phyloP scores from a whole-genome alignment of 2,888 invertebrate genomes.

The Zygogramma bicolorata region DNA sequence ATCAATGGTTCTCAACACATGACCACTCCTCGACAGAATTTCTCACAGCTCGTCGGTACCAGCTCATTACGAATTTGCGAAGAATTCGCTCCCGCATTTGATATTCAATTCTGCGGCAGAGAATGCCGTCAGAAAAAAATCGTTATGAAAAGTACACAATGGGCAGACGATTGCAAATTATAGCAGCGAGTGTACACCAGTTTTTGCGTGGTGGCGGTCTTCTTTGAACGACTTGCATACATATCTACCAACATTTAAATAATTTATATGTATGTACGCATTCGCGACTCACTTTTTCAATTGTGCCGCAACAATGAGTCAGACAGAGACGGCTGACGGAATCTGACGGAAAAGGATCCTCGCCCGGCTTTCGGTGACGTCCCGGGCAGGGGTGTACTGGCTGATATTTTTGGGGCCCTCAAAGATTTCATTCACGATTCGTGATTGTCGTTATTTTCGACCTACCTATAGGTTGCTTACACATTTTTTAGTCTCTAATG shows the following conservation, averaged over 20 bases:
- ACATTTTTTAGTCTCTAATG: no score
- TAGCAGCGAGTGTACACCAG: conserved; percentile 63
- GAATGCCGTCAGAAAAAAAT: conserved; percentile 51
- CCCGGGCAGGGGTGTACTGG: conserved; percentile 26
- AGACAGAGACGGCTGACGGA: conserved; percentile 55
- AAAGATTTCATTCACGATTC: no score
- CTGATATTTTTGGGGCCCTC: neutral
- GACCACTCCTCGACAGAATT: neutral
- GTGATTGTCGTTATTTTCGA: no score
- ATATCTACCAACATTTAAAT: conserved; percentile 68
- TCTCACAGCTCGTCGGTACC: neutral
- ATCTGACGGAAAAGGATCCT: conserved; percentile 56
- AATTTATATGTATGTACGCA: conserved; percentile 68
- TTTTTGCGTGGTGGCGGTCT: conserved; percentile 65
- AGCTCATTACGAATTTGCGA: neutral
- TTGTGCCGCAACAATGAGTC: conserved; percentile 62
- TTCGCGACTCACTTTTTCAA: conserved; percentile 64
- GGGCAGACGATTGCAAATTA: conserved; percentile 62
- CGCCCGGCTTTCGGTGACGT: conserved; percentile 24
- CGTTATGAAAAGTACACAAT: conserved; percentile 59
- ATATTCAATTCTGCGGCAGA: conserved; percentile 34
- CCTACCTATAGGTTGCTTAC: no score
- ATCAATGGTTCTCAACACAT: neutral
- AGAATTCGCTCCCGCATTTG: neutral
- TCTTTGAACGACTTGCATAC: conserved; percentile 68